Base-by-base conservation (phyloP, 1,140 invertebrate species). In the Oryctes rhinoceros region DNA sequence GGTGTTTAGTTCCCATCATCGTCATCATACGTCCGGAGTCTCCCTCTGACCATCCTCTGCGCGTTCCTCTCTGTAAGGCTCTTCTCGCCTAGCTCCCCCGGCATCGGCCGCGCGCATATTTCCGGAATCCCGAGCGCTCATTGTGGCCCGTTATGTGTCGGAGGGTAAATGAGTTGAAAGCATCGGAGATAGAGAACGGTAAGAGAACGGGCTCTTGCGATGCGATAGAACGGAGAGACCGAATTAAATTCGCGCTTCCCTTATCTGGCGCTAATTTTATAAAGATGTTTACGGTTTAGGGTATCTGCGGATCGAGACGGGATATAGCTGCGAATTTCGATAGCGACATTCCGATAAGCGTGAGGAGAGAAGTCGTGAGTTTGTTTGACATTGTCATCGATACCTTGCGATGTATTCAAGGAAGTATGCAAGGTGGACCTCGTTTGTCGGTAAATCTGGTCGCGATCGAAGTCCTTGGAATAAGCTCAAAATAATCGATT, bases 241-340 rank as follows among this genome's bases (percentile, higher is more conserved):
- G 20, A 24, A 71, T 71, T 71, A 71, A 71, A 71, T 35, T 71
- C 24, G 65, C 37, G 65, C 65, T 71, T 24, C n/a, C 65, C 65
- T 71, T 71, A 71, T 71, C 65, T 71, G 65, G 4, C 65, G 65
- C 65, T 71, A 71, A 71, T 71, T 71, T 71, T 71, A 71, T 71
- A 71, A 71, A 71, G 65, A 71, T 71, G 65, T 71, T 71, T 71
- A 71, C 65, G 24, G 35, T 71, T 71, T 37, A 37, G 65, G 65
- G 65, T 71, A 7, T 30, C 65, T 13, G 65, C 24, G 18, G 53
- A 18, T 59, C n/a, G 15, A 15, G 13, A 59, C 15, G 53, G 15
- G 39, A 30, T 30, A 30, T 10, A 10, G 9, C 9, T 44, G 39
- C n/a, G 53, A 24, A 35, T 71, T 71, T 9, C 11, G 65, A 71